Base-by-base conservation (phyloP, 1,140 invertebrate species). In the Agrypnia vestita region DNA sequence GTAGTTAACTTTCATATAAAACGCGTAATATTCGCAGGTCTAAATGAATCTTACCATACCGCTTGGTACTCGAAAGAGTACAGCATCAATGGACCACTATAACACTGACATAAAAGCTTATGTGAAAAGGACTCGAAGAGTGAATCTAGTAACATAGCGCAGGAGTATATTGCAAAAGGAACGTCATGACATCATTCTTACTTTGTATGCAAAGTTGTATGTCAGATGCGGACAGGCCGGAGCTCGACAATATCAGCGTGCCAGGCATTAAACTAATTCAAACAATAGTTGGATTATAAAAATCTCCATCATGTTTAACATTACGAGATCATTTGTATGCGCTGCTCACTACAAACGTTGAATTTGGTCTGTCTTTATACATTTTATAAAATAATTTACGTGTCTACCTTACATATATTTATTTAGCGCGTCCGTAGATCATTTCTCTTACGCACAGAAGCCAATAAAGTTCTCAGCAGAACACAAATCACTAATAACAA, bases 171-270 rank as follows among this genome's bases (percentile, higher is more conserved):
- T 71, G 67, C 35, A 74, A 21, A 56, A 13, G 47, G 35, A 67
- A 17, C 35, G 44, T 49, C 62, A 35, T 73, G 67, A 79, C 77
- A 79, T 79, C 77, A 79, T 51, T 73, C 69, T 73, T 61, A 64
- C 55, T 79, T 79, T 47, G 49, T 59, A 79, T 79, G 77, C 77
- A 62, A 64, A 79, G 69, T 73, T 53, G 77, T 74, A 53, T 12
- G 44, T 79, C 77, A 62, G 47, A 49, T 44, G 56, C 25, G 46
- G 77, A 79, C 77, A 62, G 47, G 69, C 69, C 25, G 19, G 35
- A 67, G 61, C 13, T 15, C 53, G 0, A 43, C 53, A 19, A 10
- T 11, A 79, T 73, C 69, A 73, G 35, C 56, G 62, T 73, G 69
- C 69, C 11, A 49, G 35, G 47, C 69, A 49, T 46, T 78, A 62